phyloP scores from a whole-genome alignment of 2,113 vertebrate species.

The Labrus mixtus region DNA sequence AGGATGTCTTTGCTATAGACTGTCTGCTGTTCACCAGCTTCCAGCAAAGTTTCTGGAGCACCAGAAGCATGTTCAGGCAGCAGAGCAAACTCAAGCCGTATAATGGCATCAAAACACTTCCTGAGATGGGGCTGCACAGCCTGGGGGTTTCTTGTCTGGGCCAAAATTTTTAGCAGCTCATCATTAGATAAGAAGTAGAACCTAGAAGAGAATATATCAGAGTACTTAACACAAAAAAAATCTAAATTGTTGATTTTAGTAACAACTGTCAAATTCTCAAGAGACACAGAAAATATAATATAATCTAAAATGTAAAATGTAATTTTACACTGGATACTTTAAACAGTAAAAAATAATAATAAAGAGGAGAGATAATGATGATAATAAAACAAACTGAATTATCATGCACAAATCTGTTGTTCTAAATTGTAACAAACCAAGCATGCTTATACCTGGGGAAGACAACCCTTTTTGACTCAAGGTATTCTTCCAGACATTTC shows the following conservation, averaged over 20 bases:
- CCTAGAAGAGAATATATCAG: slow-evolving; percentile 63
- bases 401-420: not conserved
- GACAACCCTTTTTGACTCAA: slow-evolving; percentile 89
- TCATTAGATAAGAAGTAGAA: slow-evolving; percentile 92
- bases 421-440: slow-evolving; percentile 2
- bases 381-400: not conserved
- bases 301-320: not conserved
- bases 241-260: no score
- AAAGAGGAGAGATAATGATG: not conserved
- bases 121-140: slow-evolving; percentile 89
- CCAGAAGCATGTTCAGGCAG: slow-evolving; percentile 46
- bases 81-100: slow-evolving; percentile 85
- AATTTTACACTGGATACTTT: no score
- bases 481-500: slow-evolving; percentile 89
- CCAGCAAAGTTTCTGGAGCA: slow-evolving; percentile 43
- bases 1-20: slow-evolving; percentile 87
- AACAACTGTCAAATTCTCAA: no score
- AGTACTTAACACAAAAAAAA: not conserved
- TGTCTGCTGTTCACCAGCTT: slow-evolving; percentile 76
- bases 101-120: slow-evolving; percentile 90
- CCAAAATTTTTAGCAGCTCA: slow-evolving; percentile 90
- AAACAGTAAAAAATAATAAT: not conserved
- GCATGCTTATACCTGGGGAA: slow-evolving; percentile 83
- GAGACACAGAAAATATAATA: not conserved
- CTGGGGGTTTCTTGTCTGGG: slow-evolving; percentile 89